Conservation (phyloP, 2,888 invertebrate genomes). For the Leptogaster cylindrica region DNA sequence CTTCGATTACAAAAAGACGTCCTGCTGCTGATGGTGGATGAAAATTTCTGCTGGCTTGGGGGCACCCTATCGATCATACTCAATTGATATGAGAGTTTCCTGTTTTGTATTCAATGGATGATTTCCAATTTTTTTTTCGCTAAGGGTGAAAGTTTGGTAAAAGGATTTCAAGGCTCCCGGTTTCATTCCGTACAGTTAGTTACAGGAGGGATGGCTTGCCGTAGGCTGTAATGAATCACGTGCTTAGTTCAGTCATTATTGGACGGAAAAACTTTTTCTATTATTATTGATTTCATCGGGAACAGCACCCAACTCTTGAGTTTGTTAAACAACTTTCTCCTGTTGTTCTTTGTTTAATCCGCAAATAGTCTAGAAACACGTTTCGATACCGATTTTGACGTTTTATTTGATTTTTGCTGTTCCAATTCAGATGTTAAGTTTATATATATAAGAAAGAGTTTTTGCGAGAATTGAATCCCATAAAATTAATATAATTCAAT, state of each 20-base stretch:
- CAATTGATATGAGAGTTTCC: slow-evolving; percentile 32
- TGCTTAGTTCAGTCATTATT: slow-evolving; percentile 28
- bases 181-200: slow-evolving; percentile 4
- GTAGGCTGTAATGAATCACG: slow-evolving; percentile 29
- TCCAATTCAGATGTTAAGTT: no score
- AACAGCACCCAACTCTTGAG: no score
- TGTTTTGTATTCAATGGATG: slow-evolving; percentile 34
- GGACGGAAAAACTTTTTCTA: slow-evolving; percentile 27
- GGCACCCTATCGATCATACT: slow-evolving; percentile 39
- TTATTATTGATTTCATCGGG: slow-evolving; percentile 26
- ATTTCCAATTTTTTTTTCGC: slow-evolving; percentile 37
- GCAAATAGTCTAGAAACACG: no score
- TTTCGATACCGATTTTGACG: no score
- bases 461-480: no score
- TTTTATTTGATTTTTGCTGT: no score
- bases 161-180: slow-evolving; percentile 35
- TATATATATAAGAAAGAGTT: no score
- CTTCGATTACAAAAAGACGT: slow-evolving; percentile 1
- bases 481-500: no score
- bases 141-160: slow-evolving; percentile 35
- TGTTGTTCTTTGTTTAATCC: no score
- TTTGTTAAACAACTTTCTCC: no score
- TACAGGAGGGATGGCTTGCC: neutral
- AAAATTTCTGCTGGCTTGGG: slow-evolving; percentile 31
- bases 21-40: slow-evolving; percentile 24